These are phyloP conservation scores for Mycogona germanica DNA, from an alignment of 2,888 invertebrate species.

Conservation along the genomic window DNA sequence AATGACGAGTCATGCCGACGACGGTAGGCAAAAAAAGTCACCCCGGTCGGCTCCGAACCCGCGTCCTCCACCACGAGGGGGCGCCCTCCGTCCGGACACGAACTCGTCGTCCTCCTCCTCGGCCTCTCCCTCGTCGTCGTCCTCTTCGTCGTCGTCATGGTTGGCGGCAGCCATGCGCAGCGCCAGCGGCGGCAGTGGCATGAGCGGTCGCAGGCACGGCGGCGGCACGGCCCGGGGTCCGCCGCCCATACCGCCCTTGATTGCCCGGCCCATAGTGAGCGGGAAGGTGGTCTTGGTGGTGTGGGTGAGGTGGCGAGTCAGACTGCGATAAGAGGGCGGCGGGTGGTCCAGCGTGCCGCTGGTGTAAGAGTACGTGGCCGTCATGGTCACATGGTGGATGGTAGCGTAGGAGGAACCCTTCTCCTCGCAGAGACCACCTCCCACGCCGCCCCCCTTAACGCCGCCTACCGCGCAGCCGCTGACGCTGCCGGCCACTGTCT, in stretches of 20 bases:
- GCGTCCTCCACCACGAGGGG: neutral
- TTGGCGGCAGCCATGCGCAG: conserved; percentile 12
- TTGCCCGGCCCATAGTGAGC: conserved; percentile 3
- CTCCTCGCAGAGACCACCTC: conserved; percentile 6
- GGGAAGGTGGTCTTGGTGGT: conserved; percentile 16
- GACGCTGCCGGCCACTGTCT: conserved; percentile 8
- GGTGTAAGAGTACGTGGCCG: conserved; percentile 17
- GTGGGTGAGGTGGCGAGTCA: conserved; percentile 15
- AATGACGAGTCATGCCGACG: neutral
- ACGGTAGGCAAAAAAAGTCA: neutral
- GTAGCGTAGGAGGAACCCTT: conserved; percentile 17
- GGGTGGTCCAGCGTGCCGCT: conserved; percentile 12
- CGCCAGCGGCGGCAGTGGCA: conserved; percentile 9
- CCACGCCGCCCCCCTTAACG: neutral
- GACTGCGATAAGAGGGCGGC: conserved; percentile 14
- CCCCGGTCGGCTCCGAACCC: conserved; percentile 10
- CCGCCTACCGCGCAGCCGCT: neutral
- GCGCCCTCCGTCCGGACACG: too few relatives aligned
- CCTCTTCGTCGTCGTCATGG: conserved; percentile 16
- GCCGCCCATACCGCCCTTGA: neutral
- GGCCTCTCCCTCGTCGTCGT: conserved; percentile 12
- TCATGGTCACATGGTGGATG: conserved; percentile 17
- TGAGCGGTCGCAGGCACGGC: conserved; percentile 4
- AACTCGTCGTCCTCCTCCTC: conserved; percentile 13
- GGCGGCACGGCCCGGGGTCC: neutral